phyloP scores from a whole-genome alignment of 2,113 vertebrate species.

The Gracilinanus agilis region DNA sequence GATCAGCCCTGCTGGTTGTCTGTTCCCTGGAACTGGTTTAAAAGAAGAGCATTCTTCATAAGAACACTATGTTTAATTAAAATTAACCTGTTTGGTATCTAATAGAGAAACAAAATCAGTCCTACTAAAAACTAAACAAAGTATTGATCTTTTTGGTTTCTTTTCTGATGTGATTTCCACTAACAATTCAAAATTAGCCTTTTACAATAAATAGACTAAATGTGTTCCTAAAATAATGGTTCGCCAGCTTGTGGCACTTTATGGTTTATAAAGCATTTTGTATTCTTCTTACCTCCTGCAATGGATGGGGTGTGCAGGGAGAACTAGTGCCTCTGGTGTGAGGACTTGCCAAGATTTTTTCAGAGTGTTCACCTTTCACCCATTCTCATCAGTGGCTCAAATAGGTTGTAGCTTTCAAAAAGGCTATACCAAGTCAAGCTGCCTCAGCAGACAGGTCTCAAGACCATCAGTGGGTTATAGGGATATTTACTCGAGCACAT shows the following conservation, averaged over 20 bases:
- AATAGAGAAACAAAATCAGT: slow-evolving; percentile 50
- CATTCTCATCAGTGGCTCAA: no score
- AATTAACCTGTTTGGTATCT: slow-evolving; percentile 30
- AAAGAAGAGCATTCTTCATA: not conserved
- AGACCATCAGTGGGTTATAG: no score
- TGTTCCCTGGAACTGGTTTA: not conserved
- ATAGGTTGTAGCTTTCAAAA: no score
- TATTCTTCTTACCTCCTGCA: not conserved
- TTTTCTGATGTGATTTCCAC: slow-evolving; percentile 38
- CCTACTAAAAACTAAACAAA: slow-evolving; percentile 53
- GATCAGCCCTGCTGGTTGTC: slow-evolving; percentile 14
- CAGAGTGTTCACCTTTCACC: no score
- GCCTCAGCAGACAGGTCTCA: no score
- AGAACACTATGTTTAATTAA: slow-evolving; percentile 39
- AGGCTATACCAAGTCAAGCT: no score
- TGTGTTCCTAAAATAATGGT: not conserved
- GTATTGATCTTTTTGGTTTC: slow-evolving; percentile 56
- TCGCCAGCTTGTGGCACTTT: not conserved
- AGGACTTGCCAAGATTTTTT: no score
- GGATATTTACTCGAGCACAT: no score
- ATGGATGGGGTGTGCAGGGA: no score
- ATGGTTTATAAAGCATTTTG: not conserved
- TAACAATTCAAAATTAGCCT: slow-evolving; percentile 48
- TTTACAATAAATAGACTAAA: slow-evolving; percentile 56
- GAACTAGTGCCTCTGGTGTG: no score